Conservation (phyloP, 2,797 vertebrate genomes). For the Myotis myotis region DNA sequence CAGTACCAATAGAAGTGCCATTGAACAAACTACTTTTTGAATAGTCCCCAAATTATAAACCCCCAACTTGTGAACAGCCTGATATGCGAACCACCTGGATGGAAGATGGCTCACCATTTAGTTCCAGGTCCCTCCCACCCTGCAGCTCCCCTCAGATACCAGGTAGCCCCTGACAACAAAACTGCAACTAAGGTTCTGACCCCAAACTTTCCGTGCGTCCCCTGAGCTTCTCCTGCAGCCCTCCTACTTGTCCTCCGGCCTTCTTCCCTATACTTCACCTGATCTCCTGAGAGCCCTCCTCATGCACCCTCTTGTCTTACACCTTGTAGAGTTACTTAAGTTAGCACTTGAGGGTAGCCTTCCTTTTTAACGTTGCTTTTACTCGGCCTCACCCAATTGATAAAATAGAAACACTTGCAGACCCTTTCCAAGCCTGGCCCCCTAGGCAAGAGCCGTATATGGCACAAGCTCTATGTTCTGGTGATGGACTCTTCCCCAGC, state of each 20-base stretch:
- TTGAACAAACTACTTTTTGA: background rate
- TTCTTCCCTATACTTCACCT: background rate
- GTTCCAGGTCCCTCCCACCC: background rate
- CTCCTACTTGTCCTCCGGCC: background rate
- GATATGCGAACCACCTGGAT: background rate
- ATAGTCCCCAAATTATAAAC: background rate
- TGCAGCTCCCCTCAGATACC: background rate
- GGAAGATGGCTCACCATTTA: background rate
- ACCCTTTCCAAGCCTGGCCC: background rate
- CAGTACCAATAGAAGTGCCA: background rate
- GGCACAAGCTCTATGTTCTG: background rate
- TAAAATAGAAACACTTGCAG: background rate
- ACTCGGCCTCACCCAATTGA: background rate
- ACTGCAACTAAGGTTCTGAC: background rate
- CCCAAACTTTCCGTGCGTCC: background rate
- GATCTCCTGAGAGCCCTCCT: background rate
- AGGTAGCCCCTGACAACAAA: background rate
- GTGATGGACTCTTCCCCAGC: background rate
- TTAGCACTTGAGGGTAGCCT: background rate
- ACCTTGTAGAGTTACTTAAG: background rate
- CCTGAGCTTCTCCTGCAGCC: background rate
- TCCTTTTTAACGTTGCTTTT: background rate
- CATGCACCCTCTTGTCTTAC: fast-evolving
- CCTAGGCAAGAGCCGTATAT: background rate
- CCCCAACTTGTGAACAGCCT: background rate